Percentiles rank a stretch among this genome's conserved stretches.
Conservation (phyloP, 2,797 vertebrate genomes). For the Hirundo rustica region DNA sequence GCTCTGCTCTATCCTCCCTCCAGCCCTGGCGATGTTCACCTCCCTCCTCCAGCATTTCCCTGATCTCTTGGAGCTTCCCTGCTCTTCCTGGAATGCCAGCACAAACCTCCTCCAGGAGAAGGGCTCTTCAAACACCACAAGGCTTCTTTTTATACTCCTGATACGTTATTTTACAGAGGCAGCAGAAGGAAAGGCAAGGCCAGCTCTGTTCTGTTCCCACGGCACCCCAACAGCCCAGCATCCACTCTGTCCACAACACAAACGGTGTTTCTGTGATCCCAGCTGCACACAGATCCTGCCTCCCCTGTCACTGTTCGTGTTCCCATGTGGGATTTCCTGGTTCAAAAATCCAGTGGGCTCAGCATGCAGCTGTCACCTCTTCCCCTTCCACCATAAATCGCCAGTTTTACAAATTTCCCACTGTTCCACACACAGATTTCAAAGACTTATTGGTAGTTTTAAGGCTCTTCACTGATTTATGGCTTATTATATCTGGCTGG, state of each 20-base stretch:
- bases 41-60: not conserved
- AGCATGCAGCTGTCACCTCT: not conserved
- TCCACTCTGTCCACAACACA: rapidly evolving
- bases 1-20: not conserved
- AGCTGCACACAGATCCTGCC: not conserved
- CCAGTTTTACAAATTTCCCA: not conserved
- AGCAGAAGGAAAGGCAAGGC: not conserved
- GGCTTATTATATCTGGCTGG: not conserved
- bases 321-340: not conserved
- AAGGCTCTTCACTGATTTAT: not conserved
- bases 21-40: rapidly evolving
- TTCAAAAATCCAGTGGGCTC: not conserved
- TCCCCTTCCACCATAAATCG: not conserved
- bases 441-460: not conserved
- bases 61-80: not conserved
- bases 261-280: not conserved
- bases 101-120: not conserved
- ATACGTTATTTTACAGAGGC: not conserved
- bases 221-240: not conserved
- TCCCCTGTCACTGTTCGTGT: not conserved
- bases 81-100: not conserved
- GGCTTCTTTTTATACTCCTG: not conserved
- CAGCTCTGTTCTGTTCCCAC: not conserved
- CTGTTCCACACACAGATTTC: not conserved
- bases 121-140: not conserved